phyloP scores from a whole-genome alignment of 2,888 invertebrate species.

The Sepioteuthis lessoniana region DNA sequence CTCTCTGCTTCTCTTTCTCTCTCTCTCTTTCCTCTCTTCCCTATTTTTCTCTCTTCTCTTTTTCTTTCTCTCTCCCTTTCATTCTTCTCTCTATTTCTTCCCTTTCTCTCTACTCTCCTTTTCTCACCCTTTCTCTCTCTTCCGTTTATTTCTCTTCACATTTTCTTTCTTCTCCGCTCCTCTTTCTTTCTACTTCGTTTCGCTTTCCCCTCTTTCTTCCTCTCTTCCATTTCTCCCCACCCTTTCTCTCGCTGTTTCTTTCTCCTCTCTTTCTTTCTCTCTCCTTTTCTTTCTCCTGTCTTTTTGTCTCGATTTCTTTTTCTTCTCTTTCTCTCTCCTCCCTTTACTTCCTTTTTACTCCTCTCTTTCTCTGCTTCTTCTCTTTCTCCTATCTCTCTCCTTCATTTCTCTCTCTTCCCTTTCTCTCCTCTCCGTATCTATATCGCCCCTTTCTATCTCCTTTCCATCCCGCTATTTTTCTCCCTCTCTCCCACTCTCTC shows the following conservation, averaged over 20 bases:
- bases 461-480: too few relatives aligned
- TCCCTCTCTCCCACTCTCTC: background rate
- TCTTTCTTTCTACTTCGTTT: background rate
- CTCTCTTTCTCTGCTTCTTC: background rate
- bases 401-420: too few relatives aligned
- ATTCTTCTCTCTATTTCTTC: background rate
- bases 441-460: too few relatives aligned
- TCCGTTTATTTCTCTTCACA: background rate
- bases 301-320: too few relatives aligned
- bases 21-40: background rate
- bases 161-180: background rate
- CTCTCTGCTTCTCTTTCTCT: background rate
- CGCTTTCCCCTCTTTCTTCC: background rate
- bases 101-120: background rate
- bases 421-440: too few relatives aligned
- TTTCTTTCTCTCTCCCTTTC: background rate
- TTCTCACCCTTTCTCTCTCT: background rate
- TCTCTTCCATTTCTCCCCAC: too few relatives aligned
- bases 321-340: background rate
- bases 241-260: too few relatives aligned
- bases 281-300: too few relatives aligned
- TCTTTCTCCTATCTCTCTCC: background rate
- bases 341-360: too few relatives aligned
- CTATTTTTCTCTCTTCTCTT: background rate
- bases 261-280: too few relatives aligned